Evolutionary conservation across 2,113 vertebrate species (phyloP), one percentile per base, ranked within the genome.

Genomic region (Sorex fumeus): DNA sequence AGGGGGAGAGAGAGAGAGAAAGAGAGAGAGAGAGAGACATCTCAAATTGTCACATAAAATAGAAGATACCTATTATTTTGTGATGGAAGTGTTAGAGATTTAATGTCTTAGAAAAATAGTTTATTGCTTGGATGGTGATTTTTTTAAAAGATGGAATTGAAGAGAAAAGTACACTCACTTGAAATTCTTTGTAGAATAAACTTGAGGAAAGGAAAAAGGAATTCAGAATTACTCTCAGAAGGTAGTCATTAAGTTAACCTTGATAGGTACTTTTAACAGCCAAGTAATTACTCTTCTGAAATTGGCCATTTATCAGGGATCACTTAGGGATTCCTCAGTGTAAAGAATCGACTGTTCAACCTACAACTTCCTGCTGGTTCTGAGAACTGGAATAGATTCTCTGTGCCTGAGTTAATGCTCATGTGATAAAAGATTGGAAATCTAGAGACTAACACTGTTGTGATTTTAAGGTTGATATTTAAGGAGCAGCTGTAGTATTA

Each of bases 101-200:
- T 64, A 82, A 43, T 30, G 60, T 30, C 80, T 81, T 80, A 64
- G 32, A 16, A 25, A 91, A 84, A 64, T 76, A 45, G 32, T 84
- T 91, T 90, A 45, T 84, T 67, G 67, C 45, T 34, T 4, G 19
- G 8, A 53, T 70, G 15, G 79, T 79, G n/a, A 89, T 76, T 67
- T 87, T 92, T 18, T 77, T n/a, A n/a, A 25, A n/a, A 77, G 60
- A 45, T 45, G 77, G 19, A n/a, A 3, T 67, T 28, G 27, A 76
- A 66, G 6, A 77, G 66, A 60, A 66, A 90, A 76, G 50, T 43
- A 36, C 12, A 4, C 23, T 7, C 40, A 57, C 66, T 75, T 82
- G 91, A 81, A 93, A 75, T 50, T 36, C 76, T 72, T 64, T 36
- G 28, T 85, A 85, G 92, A 94, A 66, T 88, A 70, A 88, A 80